Evolutionary conservation across 1,140 invertebrate genomes (phyloP).

Genomic region (Drosophila ficusphila): DNA sequence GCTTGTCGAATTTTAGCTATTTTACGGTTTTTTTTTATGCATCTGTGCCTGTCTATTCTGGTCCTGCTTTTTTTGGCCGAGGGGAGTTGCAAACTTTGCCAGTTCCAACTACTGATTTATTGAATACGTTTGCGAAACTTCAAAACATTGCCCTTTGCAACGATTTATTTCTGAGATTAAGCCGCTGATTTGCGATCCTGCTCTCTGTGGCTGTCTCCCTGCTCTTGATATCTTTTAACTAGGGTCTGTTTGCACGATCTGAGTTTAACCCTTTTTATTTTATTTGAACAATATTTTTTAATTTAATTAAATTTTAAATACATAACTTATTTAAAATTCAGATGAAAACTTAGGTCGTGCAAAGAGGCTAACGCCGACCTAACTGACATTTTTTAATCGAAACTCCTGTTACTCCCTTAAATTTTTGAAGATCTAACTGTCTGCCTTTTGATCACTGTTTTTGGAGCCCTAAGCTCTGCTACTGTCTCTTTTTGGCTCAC

Average conservation of each 20-base stretch:
- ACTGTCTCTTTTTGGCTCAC: neutral
- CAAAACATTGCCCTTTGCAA: constrained; percentile 18
- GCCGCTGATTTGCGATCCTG: constrained; percentile 3
- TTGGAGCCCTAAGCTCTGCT: too few relatives aligned
- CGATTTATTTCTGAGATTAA: neutral
- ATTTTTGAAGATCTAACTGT: too few relatives aligned
- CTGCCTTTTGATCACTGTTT: neutral
- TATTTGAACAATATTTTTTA: too few relatives aligned
- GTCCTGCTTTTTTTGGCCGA: neutral
- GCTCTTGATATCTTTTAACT: neutral
- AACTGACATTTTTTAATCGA: too few relatives aligned
- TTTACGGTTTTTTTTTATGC: constrained; percentile 16
- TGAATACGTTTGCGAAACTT: constrained; percentile 11
- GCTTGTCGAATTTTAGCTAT: constrained; percentile 17
- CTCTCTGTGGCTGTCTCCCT: too few relatives aligned
- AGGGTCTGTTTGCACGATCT: neutral
- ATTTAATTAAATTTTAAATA: too few relatives aligned
- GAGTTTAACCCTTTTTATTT: too few relatives aligned
- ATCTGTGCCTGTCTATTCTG: constrained; percentile 36
- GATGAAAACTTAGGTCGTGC: neutral
- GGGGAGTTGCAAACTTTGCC: constrained; percentile 29
- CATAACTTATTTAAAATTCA: too few relatives aligned
- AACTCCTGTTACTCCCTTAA: too few relatives aligned
- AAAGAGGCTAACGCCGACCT: neutral
- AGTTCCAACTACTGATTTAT: constrained; percentile 7